phyloP scores from a whole-genome alignment of 2,113 vertebrate species.

The Cryptotis parvus region DNA sequence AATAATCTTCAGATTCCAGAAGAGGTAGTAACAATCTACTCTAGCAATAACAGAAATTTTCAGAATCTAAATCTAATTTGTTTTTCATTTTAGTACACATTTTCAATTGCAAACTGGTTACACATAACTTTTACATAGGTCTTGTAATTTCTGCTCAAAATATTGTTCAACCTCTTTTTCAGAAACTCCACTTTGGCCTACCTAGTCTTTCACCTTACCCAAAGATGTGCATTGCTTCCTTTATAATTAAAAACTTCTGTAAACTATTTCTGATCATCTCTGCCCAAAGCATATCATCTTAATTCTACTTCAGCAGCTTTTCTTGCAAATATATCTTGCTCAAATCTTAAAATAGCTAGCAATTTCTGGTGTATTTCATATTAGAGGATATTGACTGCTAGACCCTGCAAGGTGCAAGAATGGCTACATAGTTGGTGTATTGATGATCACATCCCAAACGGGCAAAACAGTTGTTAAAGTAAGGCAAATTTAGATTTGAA shows the following conservation, averaged over 20 bases:
- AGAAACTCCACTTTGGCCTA: background rate
- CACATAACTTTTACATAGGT: background rate
- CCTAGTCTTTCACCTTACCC: background rate
- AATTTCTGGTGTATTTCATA: slow-evolving; percentile 27
- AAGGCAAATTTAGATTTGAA: background rate
- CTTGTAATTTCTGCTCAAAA: slow-evolving; percentile 36
- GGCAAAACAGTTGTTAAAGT: background rate
- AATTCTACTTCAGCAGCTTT: background rate
- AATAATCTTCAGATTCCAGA: slow-evolving; percentile 18
- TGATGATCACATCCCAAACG: fast-evolving
- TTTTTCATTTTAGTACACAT: slow-evolving; percentile 51
- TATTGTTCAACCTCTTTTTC: slow-evolving; percentile 8
- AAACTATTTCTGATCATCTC: background rate
- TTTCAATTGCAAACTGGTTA: slow-evolving; percentile 17
- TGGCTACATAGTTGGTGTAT: too few species aligned
- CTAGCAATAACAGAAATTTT: slow-evolving; percentile 10
- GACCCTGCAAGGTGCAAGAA: too few species aligned
- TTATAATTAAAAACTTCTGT: background rate
- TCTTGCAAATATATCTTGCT: background rate
- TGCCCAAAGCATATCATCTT: background rate
- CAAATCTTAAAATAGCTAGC: background rate
- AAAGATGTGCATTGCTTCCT: background rate
- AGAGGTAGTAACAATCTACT: background rate
- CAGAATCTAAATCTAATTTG: slow-evolving; percentile 49
- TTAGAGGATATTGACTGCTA: background rate